Base-by-base conservation (phyloP, 2,888 invertebrate species). In the Lasioglossum pauxillum region DNA sequence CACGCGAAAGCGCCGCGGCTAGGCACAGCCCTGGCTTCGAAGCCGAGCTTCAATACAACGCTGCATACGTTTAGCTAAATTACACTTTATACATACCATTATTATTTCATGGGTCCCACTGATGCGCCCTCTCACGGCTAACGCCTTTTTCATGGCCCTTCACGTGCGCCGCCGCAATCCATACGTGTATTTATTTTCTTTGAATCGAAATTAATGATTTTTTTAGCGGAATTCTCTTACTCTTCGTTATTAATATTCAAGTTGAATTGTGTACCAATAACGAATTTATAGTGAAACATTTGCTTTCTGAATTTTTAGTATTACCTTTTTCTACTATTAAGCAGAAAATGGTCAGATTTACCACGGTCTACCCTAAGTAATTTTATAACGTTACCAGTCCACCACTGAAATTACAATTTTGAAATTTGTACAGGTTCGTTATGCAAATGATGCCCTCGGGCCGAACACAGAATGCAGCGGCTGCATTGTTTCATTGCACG, bases 41-140 rank as follows among this genome's bases (percentile, higher is more conserved):
- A 87, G 92, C 90, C 91, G 90, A 90, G 90, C 92, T 90, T 92
- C 92, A 84, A 92, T 91, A 90, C 93, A 92, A 93, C 93, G 92
- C 92, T 94, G 93, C 94, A 93, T 94, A 94, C 94, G 93, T 93
- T 94, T 94, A 94, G 94, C 91, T 93, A 94, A 94, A 94, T 94
- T 94, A 94, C 92, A 94, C 93, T 94, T 94, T 93, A 93, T 94
- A 93, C 91, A 92, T 93, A 92, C 93, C 92, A 93, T 94, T 94
- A 94, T 94, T 94, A 94, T 94, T 94, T 93, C 93, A 93, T 92
- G 93, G 91, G 91, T 91, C 90, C 91, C 91, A 90, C 90, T 92
- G 91, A 93, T 91, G 90, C 90, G 87, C 90, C 92, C 93, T 93
- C 93, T 93, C 92, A 90, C 89, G 91, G 88, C 90, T 91, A 89